Evolutionary conservation across 2,888 invertebrate genomes (phyloP), one percentile per base, ranked within the genome.

Genomic region (Conomelus anceps): DNA sequence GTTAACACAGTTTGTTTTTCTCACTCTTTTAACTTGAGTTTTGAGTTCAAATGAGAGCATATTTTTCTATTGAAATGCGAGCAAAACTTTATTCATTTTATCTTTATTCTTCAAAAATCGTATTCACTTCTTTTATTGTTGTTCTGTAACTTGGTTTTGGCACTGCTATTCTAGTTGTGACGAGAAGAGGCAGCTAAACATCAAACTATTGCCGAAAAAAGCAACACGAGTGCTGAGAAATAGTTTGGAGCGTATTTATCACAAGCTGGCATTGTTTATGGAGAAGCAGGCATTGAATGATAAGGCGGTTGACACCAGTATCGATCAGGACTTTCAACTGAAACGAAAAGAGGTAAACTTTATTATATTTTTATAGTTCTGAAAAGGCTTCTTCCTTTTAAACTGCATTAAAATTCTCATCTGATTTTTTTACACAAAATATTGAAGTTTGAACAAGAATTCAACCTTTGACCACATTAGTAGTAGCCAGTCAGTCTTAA

Each of bases 141-240:
- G n/a, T n/a, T n/a, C 22, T 11, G 11, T 17, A 85, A 17, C 22
- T 85, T 85, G 22, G 13, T 85, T 22, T 11, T 11, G 20, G 11
- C 11, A 17, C 63, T 89, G 90, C 93, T 93, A n/a, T 63, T 63
- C 4, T 95, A 96, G 98, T 91, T 97, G 98, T 92, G 98, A 98
- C 92, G 96, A 98, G 89, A 98, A 98, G 93, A 96, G 96, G 91
- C 96, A 96, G 93, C 94, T 98, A 92, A 96, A 95, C 89, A 94
- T 95, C 1, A 98, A 98, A 94, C 92, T 98, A 89, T 93, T 98
- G 91, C 98, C 98, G 0, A 98, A 98, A 94, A 96, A 97, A 92
- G 96, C 99, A 89, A 96, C 97, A 1, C 96, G 98, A 92, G 95
- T 96, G 90, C 94, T 99, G 87, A 95, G 96, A 91, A 95, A 96